A percentile compares a stretch with the other conserved stretches of the same genome.
Evolutionary conservation across 2,113 vertebrate genomes (phyloP).

Genomic region (Arothron firmamentum): DNA sequence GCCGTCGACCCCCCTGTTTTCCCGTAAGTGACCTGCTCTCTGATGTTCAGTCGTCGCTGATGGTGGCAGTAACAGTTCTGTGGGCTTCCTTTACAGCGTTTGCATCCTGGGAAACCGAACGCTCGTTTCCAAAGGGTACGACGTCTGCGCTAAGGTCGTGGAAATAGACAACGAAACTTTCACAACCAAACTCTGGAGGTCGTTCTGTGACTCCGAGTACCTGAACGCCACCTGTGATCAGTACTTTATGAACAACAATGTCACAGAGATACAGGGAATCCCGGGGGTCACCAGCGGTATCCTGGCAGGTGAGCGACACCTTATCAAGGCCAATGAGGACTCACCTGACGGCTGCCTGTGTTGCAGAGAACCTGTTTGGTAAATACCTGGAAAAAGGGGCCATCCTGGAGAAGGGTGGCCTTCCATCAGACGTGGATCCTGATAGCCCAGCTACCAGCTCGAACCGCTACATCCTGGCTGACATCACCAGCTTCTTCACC

Average conservation of each 20-base stretch:
- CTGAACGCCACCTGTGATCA: constrained; percentile 94
- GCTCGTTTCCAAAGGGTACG: constrained; percentile 83
- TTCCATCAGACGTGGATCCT: constrained; percentile 66
- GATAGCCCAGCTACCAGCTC: constrained; percentile 70
- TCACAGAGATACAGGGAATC: constrained; percentile 92
- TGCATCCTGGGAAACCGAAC: constrained; percentile 96
- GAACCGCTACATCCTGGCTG: constrained; percentile 89
- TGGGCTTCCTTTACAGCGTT: constrained; percentile 73
- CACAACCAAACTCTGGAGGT: constrained; percentile 90
- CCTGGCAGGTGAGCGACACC: constrained; percentile 79
- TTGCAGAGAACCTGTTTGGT: constrained; percentile 90
- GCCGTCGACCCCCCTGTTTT: constrained; percentile 90
- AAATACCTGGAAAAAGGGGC: constrained; percentile 86
- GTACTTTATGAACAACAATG: constrained; percentile 88
- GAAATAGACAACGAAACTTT: constrained; percentile 87
- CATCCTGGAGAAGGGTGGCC: constrained; percentile 81
- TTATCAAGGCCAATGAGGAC: background rate
- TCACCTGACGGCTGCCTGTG: background rate
- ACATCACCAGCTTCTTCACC: constrained; percentile 97
- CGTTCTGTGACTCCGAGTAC: constrained; percentile 90
- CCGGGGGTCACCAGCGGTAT: constrained; percentile 90
- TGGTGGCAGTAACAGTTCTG: background rate
- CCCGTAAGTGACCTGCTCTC: constrained; percentile 79
- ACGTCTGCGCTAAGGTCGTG: constrained; percentile 90
- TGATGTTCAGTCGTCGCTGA: background rate